Evolutionary conservation across 2,888 invertebrate species (phyloP), one percentile per base, ranked within the genome.

Genomic region (Ormyrus labotus): DNA sequence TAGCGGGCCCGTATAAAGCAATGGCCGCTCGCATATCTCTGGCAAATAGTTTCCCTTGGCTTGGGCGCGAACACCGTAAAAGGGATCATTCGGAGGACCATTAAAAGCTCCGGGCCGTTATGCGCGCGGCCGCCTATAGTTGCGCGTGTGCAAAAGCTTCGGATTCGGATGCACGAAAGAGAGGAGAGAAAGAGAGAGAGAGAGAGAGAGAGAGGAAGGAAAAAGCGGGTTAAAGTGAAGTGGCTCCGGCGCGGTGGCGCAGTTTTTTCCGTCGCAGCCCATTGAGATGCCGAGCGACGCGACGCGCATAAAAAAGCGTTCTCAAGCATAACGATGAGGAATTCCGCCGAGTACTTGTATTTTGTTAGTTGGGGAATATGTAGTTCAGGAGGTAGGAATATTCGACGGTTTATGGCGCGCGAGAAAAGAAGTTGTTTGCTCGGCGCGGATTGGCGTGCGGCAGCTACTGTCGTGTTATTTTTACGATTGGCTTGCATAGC

Each of bases 31-130:
- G 50, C 58, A 45, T 70, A 69, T 67, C 75, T 80, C 75, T 72
- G 50, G 67, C 67, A 45, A 78, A 78, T 63, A 50, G 68, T 67
- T 65, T 61, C 11, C 51, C 64, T 10, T 55, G 50, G 4, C n/a
- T 1, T 34, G 45, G 8, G 45, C 64, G 60, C 10, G 65, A 34
- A 34, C 19, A 51, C 57, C 61, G 53, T 80, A 76, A 76, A 76
- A 80, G 57, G 76, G 76, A 71, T 76, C 76, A 63, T 76, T 80
- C 63, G 55, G 11, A 55, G 55, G 67, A 45, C 67, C 67, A 68
- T 80, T 76, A 80, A 80, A 80, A 63, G 67, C 68, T 19, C 50
- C 48, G 53, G 34, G 57, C 51, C 55, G 10, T 6, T 61, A 70
- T 70, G 13, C 10, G 7, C 63, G 19, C n/a, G 60, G 60, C 7